These are phyloP conservation scores for Brachypalpus laphriformis DNA, from an alignment of 2,888 invertebrate species.

Conservation along the genomic window DNA sequence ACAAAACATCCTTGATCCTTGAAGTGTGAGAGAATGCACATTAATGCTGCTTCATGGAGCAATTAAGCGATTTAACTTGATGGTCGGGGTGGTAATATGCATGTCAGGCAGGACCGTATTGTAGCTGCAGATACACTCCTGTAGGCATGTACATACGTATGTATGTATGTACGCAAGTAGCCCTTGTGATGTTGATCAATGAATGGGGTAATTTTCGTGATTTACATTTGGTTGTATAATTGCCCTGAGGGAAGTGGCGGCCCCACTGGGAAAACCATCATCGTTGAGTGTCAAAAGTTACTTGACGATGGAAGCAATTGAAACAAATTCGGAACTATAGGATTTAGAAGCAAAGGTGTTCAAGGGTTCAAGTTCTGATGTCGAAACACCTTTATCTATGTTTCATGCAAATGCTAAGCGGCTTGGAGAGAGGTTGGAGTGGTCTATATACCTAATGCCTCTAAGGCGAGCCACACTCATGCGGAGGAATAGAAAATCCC, in stretches of 20 bases:
- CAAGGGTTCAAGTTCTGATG: too few species aligned
- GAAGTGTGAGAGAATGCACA: constrained; percentile 47
- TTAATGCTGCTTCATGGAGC: constrained; percentile 39
- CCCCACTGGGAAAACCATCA: too few species aligned
- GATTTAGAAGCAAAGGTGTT: too few species aligned
- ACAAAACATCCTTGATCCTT: constrained; percentile 18
- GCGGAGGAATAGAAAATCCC: too few species aligned
- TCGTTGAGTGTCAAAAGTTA: not conserved
- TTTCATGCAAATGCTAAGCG: too few species aligned
- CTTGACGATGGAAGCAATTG: too few species aligned
- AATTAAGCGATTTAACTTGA: constrained; percentile 47
- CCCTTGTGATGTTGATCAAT: constrained; percentile 22
- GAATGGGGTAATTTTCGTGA: constrained; percentile 35
- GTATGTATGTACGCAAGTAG: not conserved
- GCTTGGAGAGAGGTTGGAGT: too few species aligned
- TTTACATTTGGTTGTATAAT: constrained; percentile 11
- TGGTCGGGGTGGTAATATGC: constrained; percentile 16
- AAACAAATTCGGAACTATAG: too few species aligned
- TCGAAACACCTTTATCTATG: too few species aligned
- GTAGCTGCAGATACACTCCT: not conserved
- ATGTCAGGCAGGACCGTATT: constrained; percentile 9
- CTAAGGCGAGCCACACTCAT: too few species aligned
- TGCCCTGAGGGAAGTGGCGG: not conserved
- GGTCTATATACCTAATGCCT: too few species aligned
- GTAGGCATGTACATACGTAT: not conserved